Evolutionary conservation across 2,888 invertebrate genomes (phyloP), one percentile per base, ranked within the genome.

Genomic region (Atethmia centrago): DNA sequence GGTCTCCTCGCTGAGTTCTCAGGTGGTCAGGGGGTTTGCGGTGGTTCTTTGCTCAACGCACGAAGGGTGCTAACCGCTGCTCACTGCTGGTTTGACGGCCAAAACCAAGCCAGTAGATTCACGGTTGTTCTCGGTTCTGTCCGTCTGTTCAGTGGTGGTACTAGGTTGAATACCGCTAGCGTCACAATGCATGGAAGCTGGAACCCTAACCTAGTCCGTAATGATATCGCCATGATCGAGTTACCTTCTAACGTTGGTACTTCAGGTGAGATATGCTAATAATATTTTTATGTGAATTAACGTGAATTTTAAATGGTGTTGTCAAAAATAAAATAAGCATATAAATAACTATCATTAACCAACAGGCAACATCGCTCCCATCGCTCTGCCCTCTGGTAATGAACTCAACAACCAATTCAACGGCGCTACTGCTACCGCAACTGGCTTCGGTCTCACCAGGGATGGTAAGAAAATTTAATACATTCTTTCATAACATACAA

Each of bases 51-150:
- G 0, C 10, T 94, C 45, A 88, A n/a, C n/a, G 71, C 25, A 12
- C 70, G 0, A 84, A 85, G 47, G 86, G 91, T 25, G 84, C 93
- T 4, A n/a, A 93, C 93, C 0, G 94, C 94, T 47, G 94, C 93
- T 42, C 94, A 94, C 78, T 94, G 94, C 82, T 94, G 94, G 94
- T 89, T 71, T 19, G 94, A 94, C 64, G 94, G 94, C 10, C 5
- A n/a, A 0, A 85, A 90, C 79, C 92, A 90, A 69, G 93, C 84
- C 1, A 90, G 88, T 87, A 85, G 87, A 42, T 59, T 92, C 9
- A 90, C 88, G 1, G 91, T 93, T 1, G 90, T 93, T 0, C 89
- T 94, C 4, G 94, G 92, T 28, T 90, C 93, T 8, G 63, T 78
- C 7, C n/a, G 79, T 0, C 74, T 93, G n/a, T 93, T 91, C 86